phyloP scores from a whole-genome alignment of 2,888 invertebrate genomes.

The Plebejus argus region DNA sequence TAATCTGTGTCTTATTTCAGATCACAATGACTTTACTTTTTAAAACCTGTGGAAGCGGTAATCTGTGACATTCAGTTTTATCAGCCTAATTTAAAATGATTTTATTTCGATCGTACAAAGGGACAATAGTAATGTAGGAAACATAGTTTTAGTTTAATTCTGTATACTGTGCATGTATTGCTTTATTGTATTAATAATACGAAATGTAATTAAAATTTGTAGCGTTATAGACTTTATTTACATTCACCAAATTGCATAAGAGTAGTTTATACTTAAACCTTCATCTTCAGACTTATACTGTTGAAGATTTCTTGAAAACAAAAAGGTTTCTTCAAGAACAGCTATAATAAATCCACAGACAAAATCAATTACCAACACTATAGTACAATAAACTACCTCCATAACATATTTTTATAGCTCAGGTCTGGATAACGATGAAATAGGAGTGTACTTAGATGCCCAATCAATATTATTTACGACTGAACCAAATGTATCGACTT shows the following conservation, averaged over 20 bases:
- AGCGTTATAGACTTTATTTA: too few species aligned
- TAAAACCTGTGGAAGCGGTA: background rate
- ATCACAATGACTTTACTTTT: constrained; percentile 1
- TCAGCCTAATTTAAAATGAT: background rate
- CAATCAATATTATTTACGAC: constrained; percentile 19
- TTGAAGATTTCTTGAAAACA: background rate
- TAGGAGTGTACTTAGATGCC: constrained; percentile 2
- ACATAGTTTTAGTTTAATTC: too few species aligned
- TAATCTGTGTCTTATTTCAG: constrained; percentile 8
- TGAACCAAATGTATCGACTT: background rate
- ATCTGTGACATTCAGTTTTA: background rate
- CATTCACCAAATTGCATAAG: too few species aligned
- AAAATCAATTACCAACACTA: constrained; percentile 10
- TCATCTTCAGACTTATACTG: too few species aligned
- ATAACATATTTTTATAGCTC: constrained; percentile 14
- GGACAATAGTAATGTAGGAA: too few species aligned
- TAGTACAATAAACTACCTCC: background rate
- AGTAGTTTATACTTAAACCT: too few species aligned
- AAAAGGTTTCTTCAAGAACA: background rate
- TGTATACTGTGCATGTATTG: too few species aligned
- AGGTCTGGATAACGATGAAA: constrained; percentile 19
- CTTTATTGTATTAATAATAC: too few species aligned
- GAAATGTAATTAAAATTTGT: too few species aligned
- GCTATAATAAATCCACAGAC: background rate
- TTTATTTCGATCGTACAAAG: background rate